Conservation (phyloP, 2,797 vertebrate genomes). For the Protonibea diacanthus region DNA sequence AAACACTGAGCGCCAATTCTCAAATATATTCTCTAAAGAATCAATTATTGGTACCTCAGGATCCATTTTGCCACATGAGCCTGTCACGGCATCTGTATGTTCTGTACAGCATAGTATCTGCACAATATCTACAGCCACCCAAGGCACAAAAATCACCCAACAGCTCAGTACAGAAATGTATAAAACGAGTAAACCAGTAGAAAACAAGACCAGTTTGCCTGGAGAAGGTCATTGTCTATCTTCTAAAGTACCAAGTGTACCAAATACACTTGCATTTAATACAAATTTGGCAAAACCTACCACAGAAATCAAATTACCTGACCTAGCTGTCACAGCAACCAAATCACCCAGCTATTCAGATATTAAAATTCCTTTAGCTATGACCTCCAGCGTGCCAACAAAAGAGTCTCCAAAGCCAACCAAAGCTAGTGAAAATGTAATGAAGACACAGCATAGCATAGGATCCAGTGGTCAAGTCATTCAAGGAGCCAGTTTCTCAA, state of each 20-base stretch:
- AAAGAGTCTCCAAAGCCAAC: constrained; percentile 21
- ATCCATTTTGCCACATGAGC: constrained; percentile 49
- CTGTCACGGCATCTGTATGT: constrained; percentile 58
- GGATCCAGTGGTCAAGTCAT: constrained; percentile 10
- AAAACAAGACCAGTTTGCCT: constrained; percentile 8
- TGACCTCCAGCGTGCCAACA: background rate
- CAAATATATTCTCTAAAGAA: constrained; percentile 30
- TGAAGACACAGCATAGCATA: constrained; percentile 1
- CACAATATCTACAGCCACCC: constrained; percentile 20
- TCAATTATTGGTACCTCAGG: background rate
- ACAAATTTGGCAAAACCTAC: constrained; percentile 7
- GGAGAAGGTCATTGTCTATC: background rate
- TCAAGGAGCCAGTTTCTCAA: constrained; percentile 22
- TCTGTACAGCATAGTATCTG: constrained; percentile 39
- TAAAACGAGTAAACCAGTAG: constrained; percentile 30
- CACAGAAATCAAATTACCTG: constrained; percentile 29
- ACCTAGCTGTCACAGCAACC: background rate
- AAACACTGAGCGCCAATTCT: constrained; percentile 9
- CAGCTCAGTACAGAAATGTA: constrained; percentile 15
- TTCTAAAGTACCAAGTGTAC: constrained; percentile 12
- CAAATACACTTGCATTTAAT: constrained; percentile 27
- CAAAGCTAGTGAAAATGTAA: constrained; percentile 14
- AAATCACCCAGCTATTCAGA: constrained; percentile 38
- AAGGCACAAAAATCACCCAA: constrained; percentile 27
- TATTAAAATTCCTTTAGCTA: constrained; percentile 8